phyloP scores from a whole-genome alignment of 1,140 invertebrate genomes.

The Dinoponera quadriceps region DNA sequence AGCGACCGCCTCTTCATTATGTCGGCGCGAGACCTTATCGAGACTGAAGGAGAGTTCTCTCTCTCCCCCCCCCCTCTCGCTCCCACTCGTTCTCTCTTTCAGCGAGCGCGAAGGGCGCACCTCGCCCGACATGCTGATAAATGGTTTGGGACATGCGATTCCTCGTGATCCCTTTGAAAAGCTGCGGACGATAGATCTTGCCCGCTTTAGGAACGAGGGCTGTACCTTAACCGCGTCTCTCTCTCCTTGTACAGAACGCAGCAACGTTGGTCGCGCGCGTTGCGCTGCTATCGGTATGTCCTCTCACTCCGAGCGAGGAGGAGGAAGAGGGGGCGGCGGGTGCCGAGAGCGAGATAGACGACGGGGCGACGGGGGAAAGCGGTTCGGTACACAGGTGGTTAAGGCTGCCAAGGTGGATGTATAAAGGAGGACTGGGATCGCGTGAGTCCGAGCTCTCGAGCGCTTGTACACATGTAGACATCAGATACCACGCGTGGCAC shows the following conservation, averaged over 20 bases:
- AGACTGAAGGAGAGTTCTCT: conserved; percentile 5
- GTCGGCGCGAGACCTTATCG: conserved; percentile 67
- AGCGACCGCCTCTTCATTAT: conserved; percentile 69
- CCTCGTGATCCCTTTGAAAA: conserved; percentile 71
- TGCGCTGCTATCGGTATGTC: conserved; percentile 50
- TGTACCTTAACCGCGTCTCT: conserved; percentile 38
- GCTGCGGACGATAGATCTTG: conserved; percentile 72
- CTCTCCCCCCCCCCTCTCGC: conserved; percentile 11
- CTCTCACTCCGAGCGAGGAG: conserved; percentile 12
- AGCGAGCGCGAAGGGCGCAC: conserved; percentile 50
- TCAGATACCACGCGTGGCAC: conserved; percentile 77
- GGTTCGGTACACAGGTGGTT: conserved; percentile 75
- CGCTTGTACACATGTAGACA: conserved; percentile 78
- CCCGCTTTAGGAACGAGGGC: conserved; percentile 66
- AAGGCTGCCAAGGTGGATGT: conserved; percentile 72
- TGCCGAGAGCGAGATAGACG: conserved; percentile 42
- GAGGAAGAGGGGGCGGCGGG: conserved; percentile 14
- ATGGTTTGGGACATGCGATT: conserved; percentile 75
- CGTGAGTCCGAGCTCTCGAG: conserved; percentile 71
- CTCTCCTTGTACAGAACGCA: conserved; percentile 49
- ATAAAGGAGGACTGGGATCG: conserved; percentile 75
- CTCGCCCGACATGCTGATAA: conserved; percentile 69
- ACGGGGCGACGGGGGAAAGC: conserved; percentile 46
- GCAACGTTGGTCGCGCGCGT: conserved; percentile 23
- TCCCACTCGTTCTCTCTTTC: conserved; percentile 28